Conservation (phyloP, 2,888 invertebrate genomes). For the Argyra leucocephala region DNA sequence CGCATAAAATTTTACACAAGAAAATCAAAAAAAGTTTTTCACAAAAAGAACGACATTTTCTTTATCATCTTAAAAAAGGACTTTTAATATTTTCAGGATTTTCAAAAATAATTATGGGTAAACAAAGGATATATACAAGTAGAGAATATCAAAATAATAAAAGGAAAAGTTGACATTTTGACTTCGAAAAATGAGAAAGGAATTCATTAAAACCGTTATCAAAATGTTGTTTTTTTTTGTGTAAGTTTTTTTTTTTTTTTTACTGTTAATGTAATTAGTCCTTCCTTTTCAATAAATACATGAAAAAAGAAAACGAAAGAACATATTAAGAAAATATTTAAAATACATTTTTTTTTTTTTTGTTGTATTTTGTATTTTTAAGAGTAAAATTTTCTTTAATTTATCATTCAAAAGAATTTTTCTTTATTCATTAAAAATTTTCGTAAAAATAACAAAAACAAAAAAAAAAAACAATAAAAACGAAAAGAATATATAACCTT, state of each 20-base stretch:
- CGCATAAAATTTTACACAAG: neutral
- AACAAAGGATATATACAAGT: neutral
- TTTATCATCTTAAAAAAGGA: neutral
- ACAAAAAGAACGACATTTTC: neutral
- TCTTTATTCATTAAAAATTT: no score
- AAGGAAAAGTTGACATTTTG: neutral
- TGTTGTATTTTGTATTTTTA: neutral
- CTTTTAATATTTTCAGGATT: neutral
- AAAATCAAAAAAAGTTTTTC: neutral
- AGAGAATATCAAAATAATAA: neutral
- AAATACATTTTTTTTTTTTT: neutral
- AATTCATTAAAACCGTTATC: neutral
- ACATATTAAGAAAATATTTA: neutral
- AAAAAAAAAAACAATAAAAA: no score
- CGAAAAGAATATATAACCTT: no score
- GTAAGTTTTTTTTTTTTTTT: no score
- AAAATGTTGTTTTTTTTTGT: neutral
- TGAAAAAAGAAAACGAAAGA: neutral
- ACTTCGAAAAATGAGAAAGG: neutral
- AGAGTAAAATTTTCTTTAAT: neutral
- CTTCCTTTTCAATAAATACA: neutral
- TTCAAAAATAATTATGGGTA: neutral
- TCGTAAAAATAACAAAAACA: no score
- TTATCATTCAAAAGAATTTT: neutral
- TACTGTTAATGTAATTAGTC: slow-evolving; percentile 1